phyloP scores from a whole-genome alignment of 1,140 invertebrate genomes.

The Pectinophora gossypiella region DNA sequence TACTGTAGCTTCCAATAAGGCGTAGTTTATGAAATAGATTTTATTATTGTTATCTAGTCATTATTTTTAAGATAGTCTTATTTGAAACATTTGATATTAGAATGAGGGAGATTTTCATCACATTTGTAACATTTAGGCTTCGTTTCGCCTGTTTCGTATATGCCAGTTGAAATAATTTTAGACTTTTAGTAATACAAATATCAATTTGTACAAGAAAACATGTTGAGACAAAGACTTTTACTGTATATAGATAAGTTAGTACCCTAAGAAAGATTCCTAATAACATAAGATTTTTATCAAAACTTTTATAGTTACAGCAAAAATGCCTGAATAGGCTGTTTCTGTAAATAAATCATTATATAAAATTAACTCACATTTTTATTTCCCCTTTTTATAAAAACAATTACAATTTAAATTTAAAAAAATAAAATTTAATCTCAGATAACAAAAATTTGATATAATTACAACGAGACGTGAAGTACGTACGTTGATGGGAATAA shows the following conservation, averaged over 20 bases:
- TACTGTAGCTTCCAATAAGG: slow-evolving; percentile 47
- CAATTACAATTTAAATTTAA: too few relatives aligned
- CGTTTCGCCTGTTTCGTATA: too few relatives aligned
- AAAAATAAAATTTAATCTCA: too few relatives aligned
- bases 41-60: slow-evolving; percentile 69
- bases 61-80: slow-evolving; percentile 49
- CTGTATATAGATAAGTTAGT: slow-evolving; percentile 53
- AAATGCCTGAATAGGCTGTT: slow-evolving; percentile 31
- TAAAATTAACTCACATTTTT: not conserved
- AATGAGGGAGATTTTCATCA: too few relatives aligned
- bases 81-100: slow-evolving; percentile 1
- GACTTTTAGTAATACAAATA: too few relatives aligned
- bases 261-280: slow-evolving; percentile 70
- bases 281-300: slow-evolving; percentile 53
- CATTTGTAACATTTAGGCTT: too few relatives aligned
- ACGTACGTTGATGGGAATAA: too few relatives aligned
- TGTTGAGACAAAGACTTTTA: slow-evolving; percentile 65
- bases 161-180: too few relatives aligned
- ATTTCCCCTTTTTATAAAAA: not conserved
- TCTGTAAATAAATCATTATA: slow-evolving; percentile 44
- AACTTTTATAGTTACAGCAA: slow-evolving; percentile 36
- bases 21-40: slow-evolving; percentile 33
- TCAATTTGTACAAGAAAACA: slow-evolving; percentile 13
- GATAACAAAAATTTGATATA: too few relatives aligned
- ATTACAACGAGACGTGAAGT: too few relatives aligned